Percentiles rank a stretch among this genome's conserved stretches.
phyloP scores from a whole-genome alignment of 2,113 vertebrate genomes.

The Meleagris gallopavo region DNA sequence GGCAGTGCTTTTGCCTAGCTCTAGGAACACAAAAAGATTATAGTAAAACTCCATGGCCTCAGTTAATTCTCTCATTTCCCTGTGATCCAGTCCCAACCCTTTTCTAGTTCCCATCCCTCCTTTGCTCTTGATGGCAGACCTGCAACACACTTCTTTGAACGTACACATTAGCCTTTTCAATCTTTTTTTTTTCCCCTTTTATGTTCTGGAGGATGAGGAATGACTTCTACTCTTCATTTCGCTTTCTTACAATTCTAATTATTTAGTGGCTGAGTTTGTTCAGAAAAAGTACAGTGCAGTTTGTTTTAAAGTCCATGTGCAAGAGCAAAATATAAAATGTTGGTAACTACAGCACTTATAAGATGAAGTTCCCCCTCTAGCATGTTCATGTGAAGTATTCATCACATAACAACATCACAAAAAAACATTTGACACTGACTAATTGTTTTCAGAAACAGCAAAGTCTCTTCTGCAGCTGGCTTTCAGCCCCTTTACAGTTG shows the following conservation, averaged over 20 bases:
- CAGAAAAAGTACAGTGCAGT: neutral
- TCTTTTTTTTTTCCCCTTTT: neutral
- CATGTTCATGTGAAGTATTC: neutral
- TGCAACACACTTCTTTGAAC: neutral
- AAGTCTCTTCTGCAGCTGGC: neutral
- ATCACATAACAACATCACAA: neutral
- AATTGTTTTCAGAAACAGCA: slow-evolving; percentile 3
- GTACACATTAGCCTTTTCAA: neutral
- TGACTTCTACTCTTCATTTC: neutral
- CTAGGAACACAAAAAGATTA: neutral
- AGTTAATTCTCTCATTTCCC: neutral
- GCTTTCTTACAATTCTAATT: neutral
- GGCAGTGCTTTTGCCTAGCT: neutral
- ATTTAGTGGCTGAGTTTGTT: neutral
- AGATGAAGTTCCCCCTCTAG: neutral
- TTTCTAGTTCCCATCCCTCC: neutral
- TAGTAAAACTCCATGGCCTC: neutral
- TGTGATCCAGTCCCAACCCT: neutral
- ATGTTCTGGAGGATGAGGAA: neutral
- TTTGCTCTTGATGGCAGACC: neutral
- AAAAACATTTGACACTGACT: neutral
- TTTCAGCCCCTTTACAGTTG: neutral
- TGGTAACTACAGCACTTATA: neutral
- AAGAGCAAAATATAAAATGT: neutral
- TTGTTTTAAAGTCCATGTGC: slow-evolving; percentile 1